phyloP scores from a whole-genome alignment of 1,140 invertebrate genomes.

The Cydia fagiglandana region DNA sequence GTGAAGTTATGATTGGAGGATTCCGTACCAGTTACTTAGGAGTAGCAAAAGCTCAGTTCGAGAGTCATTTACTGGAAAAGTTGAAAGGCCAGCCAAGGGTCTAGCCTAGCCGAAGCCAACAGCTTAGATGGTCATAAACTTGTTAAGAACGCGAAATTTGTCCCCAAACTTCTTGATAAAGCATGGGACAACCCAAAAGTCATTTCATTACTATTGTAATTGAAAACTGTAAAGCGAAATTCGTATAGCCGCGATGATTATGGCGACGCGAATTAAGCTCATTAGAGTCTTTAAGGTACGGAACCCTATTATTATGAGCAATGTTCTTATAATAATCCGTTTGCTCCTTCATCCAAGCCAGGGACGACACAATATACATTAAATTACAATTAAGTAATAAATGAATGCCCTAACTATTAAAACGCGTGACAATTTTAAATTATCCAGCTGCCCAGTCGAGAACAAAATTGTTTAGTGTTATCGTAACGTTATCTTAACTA shows the following conservation, averaged over 20 bases:
- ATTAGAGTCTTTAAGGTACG: conserved; percentile 8
- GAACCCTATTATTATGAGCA: conserved; percentile 27
- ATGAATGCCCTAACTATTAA: conserved; percentile 26
- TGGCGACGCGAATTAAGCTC: not conserved
- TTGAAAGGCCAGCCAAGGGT: not conserved
- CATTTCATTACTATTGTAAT: not conserved
- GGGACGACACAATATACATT: conserved; percentile 30
- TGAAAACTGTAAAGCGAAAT: not conserved
- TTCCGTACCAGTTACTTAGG: conserved; percentile 23
- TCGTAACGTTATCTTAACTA: not conserved
- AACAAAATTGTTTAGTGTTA: conserved; percentile 6
- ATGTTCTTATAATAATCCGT: conserved; percentile 15
- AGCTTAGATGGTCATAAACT: not conserved
- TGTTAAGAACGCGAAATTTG: not conserved
- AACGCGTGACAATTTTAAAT: conserved; percentile 26
- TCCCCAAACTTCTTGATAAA: not conserved
- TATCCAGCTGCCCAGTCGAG: conserved; percentile 25
- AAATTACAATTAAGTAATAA: conserved; percentile 26
- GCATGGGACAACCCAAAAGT: not conserved
- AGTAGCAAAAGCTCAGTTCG: conserved; percentile 1
- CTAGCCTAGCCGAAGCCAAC: not conserved
- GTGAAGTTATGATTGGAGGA: conserved; percentile 21
- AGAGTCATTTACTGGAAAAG: conserved; percentile 26
- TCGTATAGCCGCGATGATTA: not conserved
- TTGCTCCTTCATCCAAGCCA: conserved; percentile 23